A percentile compares a stretch with the other conserved stretches of the same genome.
Evolutionary conservation across 2,113 vertebrate species (phyloP).

Genomic region (Probosciger aterrimus): DNA sequence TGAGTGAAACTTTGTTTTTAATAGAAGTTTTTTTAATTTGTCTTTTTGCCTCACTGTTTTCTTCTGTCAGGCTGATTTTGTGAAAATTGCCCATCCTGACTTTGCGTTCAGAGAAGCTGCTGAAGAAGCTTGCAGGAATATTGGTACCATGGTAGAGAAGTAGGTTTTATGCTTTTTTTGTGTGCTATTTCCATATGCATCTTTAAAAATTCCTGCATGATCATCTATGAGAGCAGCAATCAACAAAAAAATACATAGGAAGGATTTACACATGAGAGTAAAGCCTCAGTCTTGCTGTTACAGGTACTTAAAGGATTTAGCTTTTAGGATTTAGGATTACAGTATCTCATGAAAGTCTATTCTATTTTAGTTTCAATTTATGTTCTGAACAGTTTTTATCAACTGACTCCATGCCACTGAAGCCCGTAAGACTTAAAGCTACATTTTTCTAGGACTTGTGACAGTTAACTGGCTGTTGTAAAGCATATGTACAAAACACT

Average conservation of each 20-base stretch:
- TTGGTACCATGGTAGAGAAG: slow-evolving; percentile 94
- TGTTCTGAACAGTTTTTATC: background rate
- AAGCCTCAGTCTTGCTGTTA: background rate
- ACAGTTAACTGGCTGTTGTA: background rate
- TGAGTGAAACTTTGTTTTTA: background rate
- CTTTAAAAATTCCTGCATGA: background rate
- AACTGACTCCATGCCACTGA: background rate
- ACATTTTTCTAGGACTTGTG: background rate
- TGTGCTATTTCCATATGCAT: background rate
- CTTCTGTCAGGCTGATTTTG: slow-evolving; percentile 88
- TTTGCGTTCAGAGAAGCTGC: slow-evolving; percentile 88
- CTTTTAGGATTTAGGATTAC: too few relatives aligned
- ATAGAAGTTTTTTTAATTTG: background rate
- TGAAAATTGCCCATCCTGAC: slow-evolving; percentile 94
- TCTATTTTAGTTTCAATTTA: background rate
- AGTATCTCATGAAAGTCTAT: background rate
- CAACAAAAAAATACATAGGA: background rate
- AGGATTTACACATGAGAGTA: background rate
- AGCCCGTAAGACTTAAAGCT: background rate
- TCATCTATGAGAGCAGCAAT: background rate
- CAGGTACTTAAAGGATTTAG: background rate
- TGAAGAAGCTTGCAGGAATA: slow-evolving; percentile 88
- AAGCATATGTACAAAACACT: background rate
- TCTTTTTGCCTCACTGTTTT: background rate
- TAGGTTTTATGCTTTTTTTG: slow-evolving; percentile 53